Conservation (phyloP, 2,113 vertebrate genomes). For the Laticauda laticaudata region DNA sequence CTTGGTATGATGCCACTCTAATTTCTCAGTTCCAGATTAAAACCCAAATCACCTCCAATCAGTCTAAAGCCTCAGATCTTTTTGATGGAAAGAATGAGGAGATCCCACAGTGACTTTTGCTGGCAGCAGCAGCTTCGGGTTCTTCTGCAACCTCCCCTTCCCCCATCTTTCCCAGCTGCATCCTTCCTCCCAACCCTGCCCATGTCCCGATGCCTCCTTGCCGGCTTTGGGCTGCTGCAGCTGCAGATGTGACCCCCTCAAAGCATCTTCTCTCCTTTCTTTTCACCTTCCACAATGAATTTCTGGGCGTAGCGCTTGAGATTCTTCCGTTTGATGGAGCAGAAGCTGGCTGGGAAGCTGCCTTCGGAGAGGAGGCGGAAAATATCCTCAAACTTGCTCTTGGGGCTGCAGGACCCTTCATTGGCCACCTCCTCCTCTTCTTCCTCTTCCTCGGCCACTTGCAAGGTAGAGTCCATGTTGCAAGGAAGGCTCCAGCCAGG, state of each 20-base stretch:
- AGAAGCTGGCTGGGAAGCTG: constrained; percentile 80
- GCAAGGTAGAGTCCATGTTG: constrained; percentile 78
- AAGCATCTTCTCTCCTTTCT: neutral
- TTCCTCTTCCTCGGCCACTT: constrained; percentile 84
- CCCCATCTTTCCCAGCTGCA: no score
- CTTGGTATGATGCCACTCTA: neutral
- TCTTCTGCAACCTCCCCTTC: neutral
- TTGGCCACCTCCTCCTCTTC: constrained; percentile 61
- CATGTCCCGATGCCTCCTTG: neutral
- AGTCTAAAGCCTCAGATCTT: neutral
- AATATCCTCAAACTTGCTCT: constrained; percentile 79
- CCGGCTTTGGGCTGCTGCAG: neutral
- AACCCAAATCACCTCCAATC: neutral
- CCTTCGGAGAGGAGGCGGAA: constrained; percentile 84
- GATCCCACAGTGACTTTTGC: neutral
- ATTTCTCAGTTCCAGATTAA: neutral
- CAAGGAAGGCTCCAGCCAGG: neutral
- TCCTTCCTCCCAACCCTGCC: no score
- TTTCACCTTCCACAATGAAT: constrained; percentile 78
- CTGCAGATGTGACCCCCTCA: neutral
- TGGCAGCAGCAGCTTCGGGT: neutral
- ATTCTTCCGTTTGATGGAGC: constrained; percentile 84
- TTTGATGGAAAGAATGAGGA: neutral
- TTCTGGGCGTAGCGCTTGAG: constrained; percentile 86
- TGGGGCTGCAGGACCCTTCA: constrained; percentile 61